Evolutionary conservation across 2,797 vertebrate species (phyloP).

Genomic region (Hapalemur alaotrensis): DNA sequence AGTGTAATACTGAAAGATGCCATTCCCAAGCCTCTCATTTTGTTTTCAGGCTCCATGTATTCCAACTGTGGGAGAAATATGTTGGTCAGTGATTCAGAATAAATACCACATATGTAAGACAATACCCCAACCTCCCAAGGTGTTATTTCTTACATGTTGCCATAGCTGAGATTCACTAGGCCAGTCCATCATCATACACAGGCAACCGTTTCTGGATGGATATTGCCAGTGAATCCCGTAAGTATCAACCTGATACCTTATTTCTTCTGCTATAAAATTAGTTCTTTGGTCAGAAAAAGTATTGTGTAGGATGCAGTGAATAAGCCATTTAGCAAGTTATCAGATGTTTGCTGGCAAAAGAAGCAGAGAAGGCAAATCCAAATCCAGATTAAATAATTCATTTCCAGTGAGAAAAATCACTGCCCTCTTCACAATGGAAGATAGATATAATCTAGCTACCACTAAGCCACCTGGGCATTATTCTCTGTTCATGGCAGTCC

Average conservation of each 20-base stretch:
- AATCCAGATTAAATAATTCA: neutral
- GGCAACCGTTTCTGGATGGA: slow-evolving; percentile 38
- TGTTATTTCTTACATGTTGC: neutral
- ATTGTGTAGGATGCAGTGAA: neutral
- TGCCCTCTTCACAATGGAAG: neutral
- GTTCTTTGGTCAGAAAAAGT: slow-evolving; percentile 40
- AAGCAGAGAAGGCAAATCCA: slow-evolving; percentile 2
- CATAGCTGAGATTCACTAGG: neutral
- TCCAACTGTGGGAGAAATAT: slow-evolving; percentile 4
- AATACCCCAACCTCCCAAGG: neutral
- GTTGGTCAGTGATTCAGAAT: neutral
- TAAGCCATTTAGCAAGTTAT: slow-evolving; percentile 31
- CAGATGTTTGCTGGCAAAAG: slow-evolving; percentile 1
- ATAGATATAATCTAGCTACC: neutral
- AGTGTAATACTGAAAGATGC: neutral
- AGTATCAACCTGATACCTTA: slow-evolving; percentile 52
- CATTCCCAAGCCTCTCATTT: slow-evolving; percentile 25
- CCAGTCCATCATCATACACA: slow-evolving; percentile 19
- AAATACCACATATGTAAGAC: slow-evolving; percentile 13
- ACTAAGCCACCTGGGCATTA: neutral
- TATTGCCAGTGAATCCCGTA: slow-evolving; percentile 53
- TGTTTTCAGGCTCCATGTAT: neutral
- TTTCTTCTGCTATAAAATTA: slow-evolving; percentile 49
- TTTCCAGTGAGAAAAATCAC: neutral
- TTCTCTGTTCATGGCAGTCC: neutral